These are phyloP conservation scores for Branchellion lobata DNA, from an alignment of 2,888 invertebrate species.

Conservation along the genomic window DNA sequence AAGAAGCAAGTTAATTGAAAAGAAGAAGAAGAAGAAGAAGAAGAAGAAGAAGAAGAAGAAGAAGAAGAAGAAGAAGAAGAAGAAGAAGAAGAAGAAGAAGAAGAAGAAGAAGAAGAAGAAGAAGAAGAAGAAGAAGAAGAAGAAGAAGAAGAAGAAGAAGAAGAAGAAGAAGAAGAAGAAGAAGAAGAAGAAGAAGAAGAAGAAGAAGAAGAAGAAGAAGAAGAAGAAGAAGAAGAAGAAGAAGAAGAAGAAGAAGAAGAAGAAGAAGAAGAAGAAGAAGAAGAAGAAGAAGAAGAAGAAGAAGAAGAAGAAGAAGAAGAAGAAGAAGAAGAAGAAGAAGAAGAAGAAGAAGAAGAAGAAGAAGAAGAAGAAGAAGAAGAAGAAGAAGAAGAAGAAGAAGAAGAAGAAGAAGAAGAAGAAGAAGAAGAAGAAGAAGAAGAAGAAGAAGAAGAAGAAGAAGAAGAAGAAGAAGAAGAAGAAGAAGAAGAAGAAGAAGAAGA, in stretches of 20 bases:
- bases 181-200: constrained; percentile 32
- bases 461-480: constrained; percentile 34
- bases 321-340: constrained; percentile 21
- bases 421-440: not conserved
- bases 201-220: constrained; percentile 36
- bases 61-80: constrained; percentile 34
- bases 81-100: constrained; percentile 35
- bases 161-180: constrained; percentile 32
- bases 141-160: constrained; percentile 35
- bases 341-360: not conserved
- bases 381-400: not conserved
- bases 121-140: constrained; percentile 34
- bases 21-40: constrained; percentile 6
- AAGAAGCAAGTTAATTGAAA: not conserved
- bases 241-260: constrained; percentile 37
- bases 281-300: constrained; percentile 1
- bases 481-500: constrained; percentile 27
- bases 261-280: constrained; percentile 37
- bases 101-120: constrained; percentile 34
- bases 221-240: constrained; percentile 31
- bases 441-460: constrained; percentile 35
- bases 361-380: not conserved
- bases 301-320: constrained; percentile 19
- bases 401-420: not conserved
- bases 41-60: constrained; percentile 26